These are phyloP conservation scores for Zaprionus nigranus DNA, from an alignment of 1,140 invertebrate genomes.

Conservation along the genomic window DNA sequence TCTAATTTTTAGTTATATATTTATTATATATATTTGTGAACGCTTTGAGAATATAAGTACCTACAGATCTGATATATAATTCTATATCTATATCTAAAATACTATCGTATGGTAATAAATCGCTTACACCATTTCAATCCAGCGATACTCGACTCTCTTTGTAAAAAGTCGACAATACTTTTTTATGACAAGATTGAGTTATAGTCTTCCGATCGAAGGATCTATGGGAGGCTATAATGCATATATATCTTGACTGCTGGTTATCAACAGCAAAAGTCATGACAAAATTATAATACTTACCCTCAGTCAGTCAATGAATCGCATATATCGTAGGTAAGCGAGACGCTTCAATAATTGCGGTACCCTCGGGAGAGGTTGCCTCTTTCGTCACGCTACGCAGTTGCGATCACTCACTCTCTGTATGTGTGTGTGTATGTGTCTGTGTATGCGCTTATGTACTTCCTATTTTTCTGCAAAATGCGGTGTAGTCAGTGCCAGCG, in stretches of 20 bases:
- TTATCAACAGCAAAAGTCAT: background rate
- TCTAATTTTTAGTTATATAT: too few species aligned
- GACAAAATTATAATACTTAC: background rate
- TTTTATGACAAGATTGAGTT: too few species aligned
- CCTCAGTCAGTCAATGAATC: constrained; percentile 26
- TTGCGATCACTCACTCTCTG: constrained; percentile 15
- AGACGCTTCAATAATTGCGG: constrained; percentile 54
- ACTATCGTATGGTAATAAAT: too few species aligned
- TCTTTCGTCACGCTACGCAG: constrained; percentile 62
- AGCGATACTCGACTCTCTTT: too few species aligned
- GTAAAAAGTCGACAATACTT: too few species aligned
- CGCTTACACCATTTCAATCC: too few species aligned
- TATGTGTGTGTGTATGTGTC: background rate
- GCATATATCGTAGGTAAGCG: constrained; percentile 4
- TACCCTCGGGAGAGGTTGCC: constrained; percentile 46
- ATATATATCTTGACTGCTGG: background rate
- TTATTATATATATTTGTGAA: too few species aligned
- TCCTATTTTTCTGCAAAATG: constrained; percentile 54
- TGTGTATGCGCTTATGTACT: constrained; percentile 1
- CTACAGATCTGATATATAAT: too few species aligned
- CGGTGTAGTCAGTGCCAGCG: constrained; percentile 39
- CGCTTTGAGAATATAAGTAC: too few species aligned
- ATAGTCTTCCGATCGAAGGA: background rate
- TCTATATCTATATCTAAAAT: too few species aligned
- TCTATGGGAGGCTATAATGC: background rate